A percentile compares a stretch with the other conserved stretches of the same genome.
Evolutionary conservation across 2,888 invertebrate genomes (phyloP).

Genomic region (Diaphora mendica): DNA sequence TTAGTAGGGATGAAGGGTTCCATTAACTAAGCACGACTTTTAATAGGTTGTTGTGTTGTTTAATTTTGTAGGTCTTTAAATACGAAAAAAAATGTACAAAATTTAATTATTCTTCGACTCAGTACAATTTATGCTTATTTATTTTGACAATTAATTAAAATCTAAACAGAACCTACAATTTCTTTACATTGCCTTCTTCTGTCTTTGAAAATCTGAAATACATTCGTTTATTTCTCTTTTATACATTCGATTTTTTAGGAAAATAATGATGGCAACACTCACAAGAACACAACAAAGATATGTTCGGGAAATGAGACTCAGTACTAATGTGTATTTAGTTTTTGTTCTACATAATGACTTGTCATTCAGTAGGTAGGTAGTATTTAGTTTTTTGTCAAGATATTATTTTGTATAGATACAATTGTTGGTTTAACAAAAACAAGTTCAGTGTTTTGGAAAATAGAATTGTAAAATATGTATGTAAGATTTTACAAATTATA

Average conservation of each 20-base stretch:
- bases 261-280: too few species aligned
- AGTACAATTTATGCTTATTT: not conserved
- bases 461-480: not conserved
- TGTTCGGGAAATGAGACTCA: constrained; percentile 12
- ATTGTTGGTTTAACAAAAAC: constrained; percentile 15
- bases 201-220: not conserved
- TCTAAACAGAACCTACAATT: too few species aligned
- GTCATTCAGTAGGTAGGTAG: constrained; percentile 24
- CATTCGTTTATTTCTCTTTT: too few species aligned
- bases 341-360: constrained; percentile 22
- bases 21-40: too few species aligned
- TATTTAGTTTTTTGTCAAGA: constrained; percentile 30
- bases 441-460: constrained; percentile 15
- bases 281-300: not conserved
- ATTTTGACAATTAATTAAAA: not conserved
- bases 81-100: too few species aligned
- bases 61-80: too few species aligned
- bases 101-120: not conserved
- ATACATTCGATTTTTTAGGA: too few species aligned
- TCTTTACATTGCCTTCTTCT: too few species aligned
- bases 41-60: too few species aligned
- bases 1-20: too few species aligned
- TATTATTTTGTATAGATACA: constrained; percentile 17
- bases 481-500: not conserved
- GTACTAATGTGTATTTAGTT: constrained; percentile 9